Evolutionary conservation across 2,888 invertebrate species (phyloP), one percentile per base, ranked within the genome.

Genomic region (Ormyrus rosae): DNA sequence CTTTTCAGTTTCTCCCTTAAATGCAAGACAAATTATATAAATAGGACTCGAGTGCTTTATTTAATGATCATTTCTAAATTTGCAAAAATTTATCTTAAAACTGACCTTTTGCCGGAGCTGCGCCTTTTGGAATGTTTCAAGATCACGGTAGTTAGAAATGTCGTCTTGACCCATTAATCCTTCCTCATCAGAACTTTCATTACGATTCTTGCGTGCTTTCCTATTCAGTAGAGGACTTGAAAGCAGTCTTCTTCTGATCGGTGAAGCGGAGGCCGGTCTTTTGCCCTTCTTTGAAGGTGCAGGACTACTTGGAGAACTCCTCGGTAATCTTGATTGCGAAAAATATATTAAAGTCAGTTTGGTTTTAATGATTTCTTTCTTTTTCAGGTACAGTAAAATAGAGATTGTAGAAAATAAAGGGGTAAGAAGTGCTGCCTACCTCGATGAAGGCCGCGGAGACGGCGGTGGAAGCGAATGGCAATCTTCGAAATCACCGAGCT

Each of bases 71-170:
- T 34, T 34, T 34, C 4, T 34, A 34, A 34, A 34, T 34, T 34
- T 34, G 34, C 34, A 34, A 46, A 67, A 55, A 46, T 67, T 46
- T 70, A 56, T 55, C 64, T 50, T 53, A 61, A 11, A 60, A 34
- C 45, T 51, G 10, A 97, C 97, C 94, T 97, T 97, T 91, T 97
- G 97, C 84, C 96, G 93, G 55, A 97, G 93, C 89, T 97, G 97
- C 11, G 96, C 96, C 90, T 97, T 97, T 91, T 98, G 97, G 90
- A 97, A 97, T 84, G 96, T 96, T 91, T 97, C 97, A 85, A 97
- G 92, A 90, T 97, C 96, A 81, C 95, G 93, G 89, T 96, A 97
- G 91, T 96, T 96, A 86, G 94, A 94, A 83, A 91, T 92, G 46
- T 91, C 91, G 34, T 91, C 90, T 83, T 92, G 92, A 50, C 91